Conservation (phyloP, 2,888 invertebrate genomes). For the Xestoiulus laeticollis region DNA sequence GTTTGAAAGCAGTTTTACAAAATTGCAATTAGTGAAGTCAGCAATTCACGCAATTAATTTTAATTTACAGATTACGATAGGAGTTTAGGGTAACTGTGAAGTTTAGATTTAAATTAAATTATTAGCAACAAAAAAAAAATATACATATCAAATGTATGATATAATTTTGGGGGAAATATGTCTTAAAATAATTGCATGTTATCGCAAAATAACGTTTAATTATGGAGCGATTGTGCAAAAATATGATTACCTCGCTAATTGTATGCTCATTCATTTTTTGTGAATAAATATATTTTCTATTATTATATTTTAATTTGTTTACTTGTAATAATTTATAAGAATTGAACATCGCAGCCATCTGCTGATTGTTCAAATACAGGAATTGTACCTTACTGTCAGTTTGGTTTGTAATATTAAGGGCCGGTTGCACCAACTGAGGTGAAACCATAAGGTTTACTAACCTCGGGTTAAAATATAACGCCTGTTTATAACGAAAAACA, state of each 20-base stretch:
- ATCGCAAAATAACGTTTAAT: neutral
- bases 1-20: neutral
- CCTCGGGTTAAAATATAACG: no score
- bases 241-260: constrained; percentile 5
- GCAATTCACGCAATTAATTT: neutral
- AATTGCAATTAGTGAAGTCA: neutral
- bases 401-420: no score
- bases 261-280: constrained; percentile 18
- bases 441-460: no score
- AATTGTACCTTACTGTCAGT: no score
- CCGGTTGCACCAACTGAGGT: no score
- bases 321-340: neutral
- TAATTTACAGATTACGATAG: neutral
- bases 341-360: no score
- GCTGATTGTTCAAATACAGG: no score
- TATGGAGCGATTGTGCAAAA: neutral
- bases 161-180: neutral
- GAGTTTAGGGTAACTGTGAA: neutral
- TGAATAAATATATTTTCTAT: constrained; percentile 33
- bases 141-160: neutral
- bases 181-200: neutral
- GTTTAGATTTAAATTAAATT: neutral
- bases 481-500: no score
- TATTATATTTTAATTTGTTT: neutral
- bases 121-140: neutral